Percentiles rank a stretch among this genome's conserved stretches.
Evolutionary conservation across 2,113 vertebrate genomes (phyloP).

Genomic region (Benitochromis conjunctus): DNA sequence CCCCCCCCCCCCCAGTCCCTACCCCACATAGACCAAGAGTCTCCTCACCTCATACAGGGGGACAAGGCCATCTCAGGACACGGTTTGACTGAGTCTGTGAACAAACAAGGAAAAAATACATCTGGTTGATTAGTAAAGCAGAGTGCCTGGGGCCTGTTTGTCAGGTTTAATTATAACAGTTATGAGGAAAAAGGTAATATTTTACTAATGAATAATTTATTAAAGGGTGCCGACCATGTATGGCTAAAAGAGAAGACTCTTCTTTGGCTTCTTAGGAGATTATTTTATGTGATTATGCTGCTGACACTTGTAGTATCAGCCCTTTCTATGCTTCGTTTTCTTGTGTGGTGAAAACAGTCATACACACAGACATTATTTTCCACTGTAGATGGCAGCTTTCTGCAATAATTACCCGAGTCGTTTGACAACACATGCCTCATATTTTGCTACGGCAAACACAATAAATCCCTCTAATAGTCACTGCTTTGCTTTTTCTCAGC

Average conservation of each 20-base stretch:
- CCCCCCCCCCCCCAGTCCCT: neutral
- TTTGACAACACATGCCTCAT: neutral
- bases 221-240: neutral
- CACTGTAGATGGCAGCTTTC: neutral
- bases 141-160: neutral
- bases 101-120: neutral
- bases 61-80: neutral
- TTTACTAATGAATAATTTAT: constrained; percentile 6
- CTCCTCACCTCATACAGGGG: neutral
- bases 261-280: neutral
- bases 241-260: neutral
- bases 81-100: neutral
- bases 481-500: neutral
- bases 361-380: neutral
- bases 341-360: neutral
- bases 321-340: neutral
- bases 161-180: neutral
- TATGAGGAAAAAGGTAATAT: neutral
- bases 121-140: neutral
- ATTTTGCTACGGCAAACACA: neutral
- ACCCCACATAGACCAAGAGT: neutral
- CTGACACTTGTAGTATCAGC: neutral
- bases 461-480: neutral
- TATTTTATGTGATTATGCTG: neutral
- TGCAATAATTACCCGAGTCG: neutral